Base-by-base conservation (phyloP, 2,113 vertebrate species). In the Triplophysa rosa region DNA sequence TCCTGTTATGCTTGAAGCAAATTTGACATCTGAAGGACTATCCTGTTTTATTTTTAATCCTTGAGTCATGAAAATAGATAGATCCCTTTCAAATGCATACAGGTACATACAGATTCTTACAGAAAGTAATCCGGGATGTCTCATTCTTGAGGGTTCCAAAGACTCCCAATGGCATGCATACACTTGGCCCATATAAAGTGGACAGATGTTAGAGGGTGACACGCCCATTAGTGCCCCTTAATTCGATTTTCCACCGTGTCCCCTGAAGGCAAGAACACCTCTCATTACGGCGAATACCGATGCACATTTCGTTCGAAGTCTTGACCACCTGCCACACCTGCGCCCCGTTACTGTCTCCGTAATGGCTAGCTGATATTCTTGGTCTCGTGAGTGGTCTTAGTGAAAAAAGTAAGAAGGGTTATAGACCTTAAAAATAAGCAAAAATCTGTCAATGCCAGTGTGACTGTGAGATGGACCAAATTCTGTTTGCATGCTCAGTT, bases 181-280 rank as follows among this genome's bases (percentile, higher is more conserved):
- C 42, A 78, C 61, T 42, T 26, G 21, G 54, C 80, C 86, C 87
- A 89, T 86, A 86, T 83, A 84, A 81, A 79, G 67, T 33, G 70
- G 78, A 87, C 87, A 86, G 87, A 87, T 90, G 69, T 73, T 49
- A 11, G 21, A 24, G 62, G 68, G 87, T 85, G 80, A 29, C 47
- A 45, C 78, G 52, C 67, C 80, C 81, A 84, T 89, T 83, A 83
- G 81, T 75, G 65, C 24, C 67, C 47, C 66, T 47, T 33, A 80
- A 71, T 85, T 86, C 71, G 62, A 85, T 87, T 83, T 81, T 69
- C 40, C 45, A 65, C 24, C 62, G 71, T n/a, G 14, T 63, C 63
- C 72, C 59, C 59, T 73, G 65, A 80, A 73, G 65, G 37, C 47
- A 16, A 8, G 19, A 73, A 11, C 45, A 56, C 75, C 33, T 49